Conservation (phyloP, 2,797 vertebrate genomes). For the Ibycter americanus region DNA sequence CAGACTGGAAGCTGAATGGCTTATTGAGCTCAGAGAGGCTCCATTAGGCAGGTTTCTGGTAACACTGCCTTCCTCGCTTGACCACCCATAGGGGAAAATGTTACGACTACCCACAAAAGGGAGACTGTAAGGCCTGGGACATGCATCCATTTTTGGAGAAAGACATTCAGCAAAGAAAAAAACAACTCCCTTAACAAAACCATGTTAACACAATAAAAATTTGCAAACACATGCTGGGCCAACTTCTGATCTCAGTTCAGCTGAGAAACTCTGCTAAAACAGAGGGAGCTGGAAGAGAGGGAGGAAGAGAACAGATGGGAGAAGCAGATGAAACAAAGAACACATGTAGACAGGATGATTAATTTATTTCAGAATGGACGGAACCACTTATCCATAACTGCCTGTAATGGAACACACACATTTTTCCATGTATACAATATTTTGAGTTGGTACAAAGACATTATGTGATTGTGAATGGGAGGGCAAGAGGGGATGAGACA, state of each 20-base stretch:
- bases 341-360: neutral
- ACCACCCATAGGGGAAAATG: neutral
- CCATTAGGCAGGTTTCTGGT: neutral
- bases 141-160: neutral
- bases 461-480: neutral
- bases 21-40: neutral
- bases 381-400: neutral
- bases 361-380: neutral
- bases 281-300: neutral
- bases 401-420: neutral
- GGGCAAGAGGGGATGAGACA: neutral
- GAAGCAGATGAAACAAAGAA: slow-evolving; percentile 8
- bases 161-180: neutral
- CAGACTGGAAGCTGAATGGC: neutral
- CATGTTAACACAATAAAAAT: neutral
- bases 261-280: neutral
- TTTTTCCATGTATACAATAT: slow-evolving; percentile 3
- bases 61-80: neutral
- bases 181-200: neutral
- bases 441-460: neutral
- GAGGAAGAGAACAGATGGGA: neutral
- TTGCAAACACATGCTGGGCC: neutral
- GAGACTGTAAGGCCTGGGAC: neutral
- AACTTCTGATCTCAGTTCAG: slow-evolving; percentile 12
- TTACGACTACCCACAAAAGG: neutral